These are phyloP conservation scores for Meriones psammophilus DNA, from an alignment of 2,797 vertebrate genomes.

Conservation along the genomic window DNA sequence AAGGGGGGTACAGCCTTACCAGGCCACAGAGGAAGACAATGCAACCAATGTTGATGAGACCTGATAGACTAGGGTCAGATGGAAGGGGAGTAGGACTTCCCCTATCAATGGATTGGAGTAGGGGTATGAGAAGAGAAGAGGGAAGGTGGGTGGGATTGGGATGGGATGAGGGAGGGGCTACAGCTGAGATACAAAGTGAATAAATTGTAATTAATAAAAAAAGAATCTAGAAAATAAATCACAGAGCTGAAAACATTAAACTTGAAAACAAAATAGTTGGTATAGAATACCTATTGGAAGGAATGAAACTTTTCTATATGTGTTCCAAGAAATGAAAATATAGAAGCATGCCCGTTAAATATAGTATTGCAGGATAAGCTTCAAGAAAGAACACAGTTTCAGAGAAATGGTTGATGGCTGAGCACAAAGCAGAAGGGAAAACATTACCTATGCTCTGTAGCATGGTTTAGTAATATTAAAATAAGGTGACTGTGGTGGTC, in stretches of 20 bases:
- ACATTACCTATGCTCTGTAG: neutral
- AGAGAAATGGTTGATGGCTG: neutral
- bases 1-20: too few species aligned
- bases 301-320: neutral
- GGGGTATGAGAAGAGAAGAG: too few species aligned
- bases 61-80: too few species aligned
- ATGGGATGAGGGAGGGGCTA: too few species aligned
- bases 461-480: neutral
- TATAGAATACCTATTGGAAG: neutral
- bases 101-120: too few species aligned
- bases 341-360: neutral
- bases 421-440: neutral
- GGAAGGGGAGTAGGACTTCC: too few species aligned
- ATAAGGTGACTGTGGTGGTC: neutral
- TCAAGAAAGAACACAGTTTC: neutral
- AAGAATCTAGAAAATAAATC: neutral
- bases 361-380: neutral
- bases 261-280: neutral
- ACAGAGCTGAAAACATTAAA: neutral
- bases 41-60: too few species aligned
- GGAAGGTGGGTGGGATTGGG: too few species aligned
- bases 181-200: too few species aligned
- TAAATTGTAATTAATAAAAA: too few species aligned
- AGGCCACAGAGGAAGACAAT: too few species aligned
- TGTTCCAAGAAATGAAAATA: neutral